A percentile compares a stretch with the other conserved stretches of the same genome.
These are phyloP conservation scores for Caradrina clavipalpis DNA, from an alignment of 2,888 invertebrate species.

Conservation along the genomic window DNA sequence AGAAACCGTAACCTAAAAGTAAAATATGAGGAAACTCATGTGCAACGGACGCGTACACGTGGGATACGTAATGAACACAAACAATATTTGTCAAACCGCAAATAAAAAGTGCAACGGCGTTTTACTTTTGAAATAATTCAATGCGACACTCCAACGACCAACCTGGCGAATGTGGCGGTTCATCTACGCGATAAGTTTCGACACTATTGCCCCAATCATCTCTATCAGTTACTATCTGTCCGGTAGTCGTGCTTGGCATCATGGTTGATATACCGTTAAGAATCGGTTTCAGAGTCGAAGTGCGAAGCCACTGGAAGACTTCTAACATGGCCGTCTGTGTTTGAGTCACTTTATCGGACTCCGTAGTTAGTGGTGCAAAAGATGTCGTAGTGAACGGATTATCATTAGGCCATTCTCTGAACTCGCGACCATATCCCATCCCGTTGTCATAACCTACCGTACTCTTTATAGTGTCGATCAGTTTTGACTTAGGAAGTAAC, in stretches of 20 bases:
- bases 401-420: constrained; percentile 88
- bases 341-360: constrained; percentile 86
- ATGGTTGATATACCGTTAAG: constrained; percentile 83
- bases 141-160: constrained; percentile 88
- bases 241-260: constrained; percentile 78
- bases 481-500: constrained; percentile 86
- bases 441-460: constrained; percentile 87
- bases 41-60: constrained; percentile 68
- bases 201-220: constrained; percentile 89
- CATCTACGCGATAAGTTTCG: constrained; percentile 89
- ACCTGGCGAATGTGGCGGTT: constrained; percentile 90
- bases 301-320: constrained; percentile 89
- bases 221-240: constrained; percentile 81
- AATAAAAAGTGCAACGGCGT: constrained; percentile 86
- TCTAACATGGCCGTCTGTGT: constrained; percentile 89
- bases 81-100: constrained; percentile 74
- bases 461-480: constrained; percentile 88
- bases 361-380: constrained; percentile 84
- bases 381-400: constrained; percentile 89
- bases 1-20: constrained; percentile 54
- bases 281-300: constrained; percentile 87
- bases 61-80: constrained; percentile 69
- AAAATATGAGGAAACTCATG: constrained; percentile 59
- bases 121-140: constrained; percentile 78
- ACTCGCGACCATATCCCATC: constrained; percentile 82